A percentile compares a stretch with the other conserved stretches of the same genome.
Conservation (phyloP, 2,113 vertebrate genomes). For the Potamarius usumacintae region DNA sequence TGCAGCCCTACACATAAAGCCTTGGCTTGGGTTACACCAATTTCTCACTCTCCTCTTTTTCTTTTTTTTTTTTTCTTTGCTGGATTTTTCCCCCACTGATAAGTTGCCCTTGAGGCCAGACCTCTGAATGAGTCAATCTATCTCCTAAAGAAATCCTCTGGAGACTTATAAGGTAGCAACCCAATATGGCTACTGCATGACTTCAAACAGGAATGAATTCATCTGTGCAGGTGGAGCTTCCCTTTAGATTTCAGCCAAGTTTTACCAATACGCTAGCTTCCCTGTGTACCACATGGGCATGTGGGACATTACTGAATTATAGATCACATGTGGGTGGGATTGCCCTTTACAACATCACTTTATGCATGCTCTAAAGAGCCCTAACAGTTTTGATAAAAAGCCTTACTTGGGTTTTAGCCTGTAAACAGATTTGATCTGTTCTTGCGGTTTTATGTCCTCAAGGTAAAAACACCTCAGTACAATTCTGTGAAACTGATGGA, state of each 20-base stretch:
- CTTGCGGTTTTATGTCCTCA: not conserved
- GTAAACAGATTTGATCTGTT: not conserved
- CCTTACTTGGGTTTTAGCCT: not conserved
- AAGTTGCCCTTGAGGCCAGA: conserved; percentile 32
- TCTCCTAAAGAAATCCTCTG: conserved; percentile 27
- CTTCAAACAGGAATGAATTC: conserved; percentile 32
- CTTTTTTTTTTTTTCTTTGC: conserved; percentile 51
- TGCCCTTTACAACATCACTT: conserved; percentile 45
- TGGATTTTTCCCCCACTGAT: conserved; percentile 59
- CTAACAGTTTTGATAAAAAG: conserved; percentile 12
- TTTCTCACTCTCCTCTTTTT: conserved; percentile 53
- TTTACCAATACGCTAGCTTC: conserved; percentile 8
- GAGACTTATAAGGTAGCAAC: conserved; percentile 13
- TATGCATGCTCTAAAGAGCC: conserved; percentile 18
- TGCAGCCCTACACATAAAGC: conserved; percentile 68
- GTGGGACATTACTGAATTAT: conserved; percentile 49
- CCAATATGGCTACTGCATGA: conserved; percentile 23
- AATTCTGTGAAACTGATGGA: not conserved
- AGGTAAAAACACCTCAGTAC: not conserved
- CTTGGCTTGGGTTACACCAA: conserved; percentile 69
- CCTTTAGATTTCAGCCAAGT: conserved; percentile 28
- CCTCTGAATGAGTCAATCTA: conserved; percentile 30
- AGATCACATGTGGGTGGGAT: conserved; percentile 51
- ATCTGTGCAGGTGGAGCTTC: conserved; percentile 25
- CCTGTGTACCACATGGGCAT: conserved; percentile 30